phyloP scores from a whole-genome alignment of 1,140 invertebrate genomes.

The Bombus turneri region DNA sequence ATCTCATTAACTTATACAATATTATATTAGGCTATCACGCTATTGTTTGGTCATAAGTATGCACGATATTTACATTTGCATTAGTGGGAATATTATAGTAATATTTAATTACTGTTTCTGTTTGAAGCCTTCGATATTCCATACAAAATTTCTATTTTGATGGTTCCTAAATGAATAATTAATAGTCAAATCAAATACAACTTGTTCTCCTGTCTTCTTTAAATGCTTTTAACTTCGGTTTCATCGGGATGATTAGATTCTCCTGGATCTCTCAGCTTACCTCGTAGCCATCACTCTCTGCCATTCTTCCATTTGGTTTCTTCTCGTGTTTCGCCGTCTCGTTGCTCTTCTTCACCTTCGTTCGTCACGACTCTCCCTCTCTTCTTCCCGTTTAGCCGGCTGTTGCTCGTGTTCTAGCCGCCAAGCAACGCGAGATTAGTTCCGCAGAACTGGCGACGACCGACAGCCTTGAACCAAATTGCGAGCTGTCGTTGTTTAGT shows the following conservation, averaged over 20 bases:
- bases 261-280: neutral
- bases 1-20: no score
- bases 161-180: no score
- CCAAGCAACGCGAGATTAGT: conserved; percentile 66
- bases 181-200: no score
- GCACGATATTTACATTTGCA: no score
- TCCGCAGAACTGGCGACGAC: conserved; percentile 61
- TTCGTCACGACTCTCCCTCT: neutral
- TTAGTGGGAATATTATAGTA: no score
- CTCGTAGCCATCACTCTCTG: neutral
- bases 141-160: no score
- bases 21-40: no score
- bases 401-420: conserved; percentile 5
- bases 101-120: no score
- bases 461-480: conserved; percentile 65
- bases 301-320: neutral
- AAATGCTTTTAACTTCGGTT: no score
- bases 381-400: neutral
- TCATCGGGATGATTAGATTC: neutral
- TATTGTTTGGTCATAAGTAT: no score
- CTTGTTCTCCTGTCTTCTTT: no score
- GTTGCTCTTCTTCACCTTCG: conserved; percentile 14
- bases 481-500: conserved; percentile 63
- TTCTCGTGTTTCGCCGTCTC: neutral
- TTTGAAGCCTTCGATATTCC: no score